Base-by-base conservation (phyloP, 2,113 vertebrate genomes). In the Sceloporus undulatus region DNA sequence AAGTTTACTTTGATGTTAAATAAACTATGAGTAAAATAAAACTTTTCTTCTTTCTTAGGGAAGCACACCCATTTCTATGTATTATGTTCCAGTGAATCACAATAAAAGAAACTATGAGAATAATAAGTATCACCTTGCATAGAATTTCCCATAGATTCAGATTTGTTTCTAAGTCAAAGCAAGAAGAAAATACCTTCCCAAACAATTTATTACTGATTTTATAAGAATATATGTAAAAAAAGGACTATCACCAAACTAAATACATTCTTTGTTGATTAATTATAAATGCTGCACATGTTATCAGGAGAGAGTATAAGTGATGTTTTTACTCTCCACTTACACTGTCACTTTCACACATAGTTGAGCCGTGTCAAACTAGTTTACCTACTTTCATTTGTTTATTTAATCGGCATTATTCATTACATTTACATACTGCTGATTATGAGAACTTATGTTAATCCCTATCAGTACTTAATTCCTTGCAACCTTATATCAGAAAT, bases 121-220 rank as follows among this genome's bases (percentile, higher is more conserved):
- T 38, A 70, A 68, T 0, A 8, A 76, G 40, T 40, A 89, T 25
- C 42, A 82, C 5, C 84, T 68, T 76, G 21, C 62, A n/a, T 34
- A 82, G 48, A 66, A 68, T 21, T 4, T 29, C 25, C 59, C 70
- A 86, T 68, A 71, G 34, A 80, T 23, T 52, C 19, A 29, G 38
- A 79, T 81, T 75, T 70, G 8, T 71, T 85, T 76, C 73, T 89
- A 38, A 89, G 40, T 27, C 21, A 10, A 76, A 75, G 34, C 5
- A 29, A 34, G 38, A 4, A 52, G 5, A 54, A n/a, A 25, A 38
- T 38, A n/a, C n/a, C 10, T 29, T 71, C 23, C 25, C 71, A 29
- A 80, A 56, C 4, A 42, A n/a, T 9, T 34, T 80, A 11, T 23
- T 21, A 70, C 18, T 27, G 13, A 21, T 48, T 83, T 83, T 71